Conservation (phyloP, 1,140 invertebrate genomes). For the Dreissena polymorpha region DNA sequence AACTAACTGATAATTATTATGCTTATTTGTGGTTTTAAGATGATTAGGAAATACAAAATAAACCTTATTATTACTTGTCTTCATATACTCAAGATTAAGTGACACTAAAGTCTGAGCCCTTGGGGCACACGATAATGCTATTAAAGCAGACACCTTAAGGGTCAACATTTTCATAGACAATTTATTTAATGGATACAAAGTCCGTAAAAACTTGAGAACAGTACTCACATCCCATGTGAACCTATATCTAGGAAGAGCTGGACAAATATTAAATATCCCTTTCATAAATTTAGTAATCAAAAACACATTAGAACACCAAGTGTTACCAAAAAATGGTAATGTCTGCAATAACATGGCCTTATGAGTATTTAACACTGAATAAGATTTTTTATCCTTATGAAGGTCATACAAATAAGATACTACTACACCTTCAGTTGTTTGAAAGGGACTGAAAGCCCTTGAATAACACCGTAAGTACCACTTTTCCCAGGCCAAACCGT, state of each 20-base stretch:
- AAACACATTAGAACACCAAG: no score
- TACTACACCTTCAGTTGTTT: conserved; percentile 16
- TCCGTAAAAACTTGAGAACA: no score
- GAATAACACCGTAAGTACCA: conserved; percentile 30
- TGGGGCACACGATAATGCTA: conserved; percentile 1
- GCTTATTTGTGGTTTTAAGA: conserved; percentile 14
- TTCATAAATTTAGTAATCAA: no score
- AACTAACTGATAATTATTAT: not conserved
- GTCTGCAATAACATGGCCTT: conserved; percentile 10
- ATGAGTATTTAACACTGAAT: conserved; percentile 15
- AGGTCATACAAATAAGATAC: not conserved
- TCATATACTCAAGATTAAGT: conserved; percentile 14
- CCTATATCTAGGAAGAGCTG: no score
- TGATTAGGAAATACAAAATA: conserved; percentile 6
- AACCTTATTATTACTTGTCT: not conserved
- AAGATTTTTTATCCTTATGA: conserved; percentile 9
- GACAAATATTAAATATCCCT: no score
- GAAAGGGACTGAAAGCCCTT: not conserved
- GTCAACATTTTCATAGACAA: no score
- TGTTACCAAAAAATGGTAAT: not conserved
- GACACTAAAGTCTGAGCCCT: not conserved
- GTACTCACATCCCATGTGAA: no score
- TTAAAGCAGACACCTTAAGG: no score
- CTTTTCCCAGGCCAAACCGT: conserved; percentile 1
- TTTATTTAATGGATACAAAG: no score